Percentiles rank a stretch among this genome's conserved stretches.
Conservation (phyloP, 2,888 invertebrate species). For the Caenorhabditis macrosperma region DNA sequence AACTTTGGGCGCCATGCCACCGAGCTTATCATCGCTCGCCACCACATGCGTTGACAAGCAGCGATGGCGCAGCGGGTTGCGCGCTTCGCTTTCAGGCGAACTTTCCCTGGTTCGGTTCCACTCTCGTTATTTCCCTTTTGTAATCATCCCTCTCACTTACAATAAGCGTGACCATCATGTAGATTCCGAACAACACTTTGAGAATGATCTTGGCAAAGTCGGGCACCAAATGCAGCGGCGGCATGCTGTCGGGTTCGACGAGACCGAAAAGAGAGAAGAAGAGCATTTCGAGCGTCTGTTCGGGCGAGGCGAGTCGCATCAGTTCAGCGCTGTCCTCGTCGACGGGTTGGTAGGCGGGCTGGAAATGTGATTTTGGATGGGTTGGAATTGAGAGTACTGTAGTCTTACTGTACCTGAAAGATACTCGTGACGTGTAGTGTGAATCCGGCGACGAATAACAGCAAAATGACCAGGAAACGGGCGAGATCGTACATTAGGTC, state of each 20-base stretch:
- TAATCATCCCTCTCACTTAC: too few species aligned
- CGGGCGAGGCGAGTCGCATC: conserved; percentile 79
- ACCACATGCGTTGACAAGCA: too few species aligned
- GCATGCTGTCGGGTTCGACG: conserved; percentile 84
- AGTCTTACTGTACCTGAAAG: conserved; percentile 86
- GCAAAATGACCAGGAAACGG: conserved; percentile 93
- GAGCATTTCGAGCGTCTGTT: conserved; percentile 94
- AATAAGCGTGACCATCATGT: conserved; percentile 97
- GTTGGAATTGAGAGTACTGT: neutral
- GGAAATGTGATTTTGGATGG: too few species aligned
- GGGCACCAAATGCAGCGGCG: conserved; percentile 82
- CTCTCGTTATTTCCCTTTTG: too few species aligned
- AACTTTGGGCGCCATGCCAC: too few species aligned
- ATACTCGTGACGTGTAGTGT: conserved; percentile 91
- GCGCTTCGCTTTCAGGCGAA: too few species aligned
- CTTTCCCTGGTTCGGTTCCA: too few species aligned
- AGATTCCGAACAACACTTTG: conserved; percentile 90
- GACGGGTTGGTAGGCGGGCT: conserved; percentile 80
- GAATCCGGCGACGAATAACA: conserved; percentile 98
- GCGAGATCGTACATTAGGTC: conserved; percentile 82
- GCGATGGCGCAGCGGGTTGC: too few species aligned
- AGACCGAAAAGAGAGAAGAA: conserved; percentile 85
- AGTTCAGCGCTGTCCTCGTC: conserved; percentile 79
- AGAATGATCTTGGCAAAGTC: conserved; percentile 80
- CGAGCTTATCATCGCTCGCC: too few species aligned